Evolutionary conservation across 1,140 invertebrate species (phyloP), one percentile per base, ranked within the genome.

Genomic region (Drosophila micromelanica): DNA sequence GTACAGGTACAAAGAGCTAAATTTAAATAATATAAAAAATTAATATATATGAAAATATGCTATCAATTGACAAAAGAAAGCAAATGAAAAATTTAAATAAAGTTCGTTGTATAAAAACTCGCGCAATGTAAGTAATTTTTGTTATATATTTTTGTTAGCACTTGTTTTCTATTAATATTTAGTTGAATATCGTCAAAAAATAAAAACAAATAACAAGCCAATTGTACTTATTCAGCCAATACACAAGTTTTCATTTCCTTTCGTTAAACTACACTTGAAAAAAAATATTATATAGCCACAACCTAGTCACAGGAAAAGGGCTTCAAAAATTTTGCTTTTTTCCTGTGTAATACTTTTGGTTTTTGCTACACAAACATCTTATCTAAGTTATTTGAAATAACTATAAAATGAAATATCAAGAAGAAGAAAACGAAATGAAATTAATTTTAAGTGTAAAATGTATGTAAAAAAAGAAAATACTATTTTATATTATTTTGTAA

Each of bases 81-180:
- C 17, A 49, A 54, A 70, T 64, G 17, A 13, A 27, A 27, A 27
- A 20, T 38, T 40, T 17, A 37, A 37, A 40, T 56, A 13, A 32
- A 45, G 56, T 59, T 30, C 40, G 55, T 46, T 59, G 17, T 59
- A 17, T 17, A 37, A 17, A 54, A 35, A 76, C 70, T 51, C 54
- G 62, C 46, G 72, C 78, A 68, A 80, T 82, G 80, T 82, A 73
- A 61, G 72, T 57, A 72, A 86, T 86, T 86, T 86, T 87, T 86
- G 82, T 86, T 86, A 86, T 87, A 86, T 87, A 87, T 86, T 86
- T 86, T 86, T 86, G 82, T 86, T 86, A 86, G 82, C 81, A 86
- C 77, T 86, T 86, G 82, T 86, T 86, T 86, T 86, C 78, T 86
- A 87, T 86, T 86, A 86, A 86, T 86, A 78, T 78, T 78, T 86